Evolutionary conservation across 2,888 invertebrate species (phyloP).

Genomic region (Hedya salicella): DNA sequence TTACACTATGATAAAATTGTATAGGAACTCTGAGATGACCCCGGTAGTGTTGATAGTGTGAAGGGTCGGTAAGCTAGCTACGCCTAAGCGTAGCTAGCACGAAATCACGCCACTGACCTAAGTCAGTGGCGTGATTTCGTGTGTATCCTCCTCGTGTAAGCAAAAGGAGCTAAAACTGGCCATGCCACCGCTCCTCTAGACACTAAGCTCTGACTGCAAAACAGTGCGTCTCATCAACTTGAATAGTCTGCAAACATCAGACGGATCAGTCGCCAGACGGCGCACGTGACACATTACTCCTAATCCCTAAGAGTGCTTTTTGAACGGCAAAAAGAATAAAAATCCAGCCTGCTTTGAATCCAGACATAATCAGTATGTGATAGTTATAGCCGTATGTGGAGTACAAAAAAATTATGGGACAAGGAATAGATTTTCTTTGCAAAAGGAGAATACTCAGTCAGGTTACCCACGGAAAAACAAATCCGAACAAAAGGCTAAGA

Average conservation of each 20-base stretch:
- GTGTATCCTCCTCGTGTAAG: too few relatives aligned
- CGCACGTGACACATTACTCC: conserved; percentile 20
- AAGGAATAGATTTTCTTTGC: not conserved
- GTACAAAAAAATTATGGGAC: conserved; percentile 1
- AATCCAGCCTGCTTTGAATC: conserved; percentile 26
- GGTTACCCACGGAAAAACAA: too few relatives aligned
- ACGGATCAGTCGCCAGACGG: conserved; percentile 25
- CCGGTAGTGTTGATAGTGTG: too few relatives aligned
- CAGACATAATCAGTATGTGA: conserved; percentile 13
- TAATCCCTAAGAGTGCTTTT: conserved; percentile 26
- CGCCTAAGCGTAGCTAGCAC: too few relatives aligned
- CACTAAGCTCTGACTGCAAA: conserved; percentile 9
- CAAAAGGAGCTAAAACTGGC: not conserved
- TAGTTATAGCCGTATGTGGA: not conserved
- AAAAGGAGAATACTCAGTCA: too few relatives aligned
- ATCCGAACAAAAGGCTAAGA: too few relatives aligned
- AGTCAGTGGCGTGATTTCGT: too few relatives aligned
- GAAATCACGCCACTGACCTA: too few relatives aligned
- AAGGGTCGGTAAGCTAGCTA: too few relatives aligned
- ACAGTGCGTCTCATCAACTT: conserved; percentile 36
- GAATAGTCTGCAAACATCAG: conserved; percentile 34
- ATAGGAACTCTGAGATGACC: too few relatives aligned
- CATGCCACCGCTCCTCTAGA: not conserved
- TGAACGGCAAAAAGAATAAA: conserved; percentile 20
- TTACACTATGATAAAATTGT: too few relatives aligned